phyloP scores from a whole-genome alignment of 2,888 invertebrate genomes.

The Idaea aversata region DNA sequence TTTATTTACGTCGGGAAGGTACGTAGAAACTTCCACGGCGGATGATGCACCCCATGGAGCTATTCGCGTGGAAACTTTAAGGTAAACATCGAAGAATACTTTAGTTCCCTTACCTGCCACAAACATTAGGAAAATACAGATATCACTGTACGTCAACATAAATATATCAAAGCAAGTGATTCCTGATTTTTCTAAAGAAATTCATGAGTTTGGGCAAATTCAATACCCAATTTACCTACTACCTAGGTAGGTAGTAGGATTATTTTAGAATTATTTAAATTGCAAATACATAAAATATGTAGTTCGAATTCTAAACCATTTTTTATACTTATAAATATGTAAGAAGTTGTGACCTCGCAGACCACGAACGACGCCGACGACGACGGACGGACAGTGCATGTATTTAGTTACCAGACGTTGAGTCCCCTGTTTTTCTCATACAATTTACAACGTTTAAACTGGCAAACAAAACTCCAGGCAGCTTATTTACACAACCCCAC shows the following conservation, averaged over 20 bases:
- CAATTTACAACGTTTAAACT: slow-evolving; percentile 67
- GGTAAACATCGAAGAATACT: slow-evolving; percentile 38
- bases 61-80: slow-evolving; percentile 39
- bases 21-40: slow-evolving; percentile 47
- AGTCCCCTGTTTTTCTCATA: slow-evolving; percentile 52
- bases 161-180: neutral
- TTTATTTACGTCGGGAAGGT: slow-evolving; percentile 50
- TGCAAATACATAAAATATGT: slow-evolving; percentile 3
- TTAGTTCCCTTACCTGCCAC: slow-evolving; percentile 35
- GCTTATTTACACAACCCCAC: slow-evolving; percentile 69
- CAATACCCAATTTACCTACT: neutral
- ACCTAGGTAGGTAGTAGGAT: too few species aligned
- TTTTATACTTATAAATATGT: slow-evolving; percentile 59
- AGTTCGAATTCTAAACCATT: slow-evolving; percentile 19
- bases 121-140: slow-evolving; percentile 23
- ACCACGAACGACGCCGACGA: slow-evolving; percentile 32
- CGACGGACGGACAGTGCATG: slow-evolving; percentile 32
- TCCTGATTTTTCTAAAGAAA: neutral
- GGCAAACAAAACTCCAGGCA: slow-evolving; percentile 62
- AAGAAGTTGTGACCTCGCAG: slow-evolving; percentile 43
- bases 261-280: neutral
- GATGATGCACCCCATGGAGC: slow-evolving; percentile 37
- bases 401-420: slow-evolving; percentile 10
- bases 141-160: too few species aligned
- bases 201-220: neutral